A percentile compares a stretch with the other conserved stretches of the same genome.
These are phyloP conservation scores for Limnephilus rhombicus DNA, from an alignment of 2,888 invertebrate species.

Conservation along the genomic window DNA sequence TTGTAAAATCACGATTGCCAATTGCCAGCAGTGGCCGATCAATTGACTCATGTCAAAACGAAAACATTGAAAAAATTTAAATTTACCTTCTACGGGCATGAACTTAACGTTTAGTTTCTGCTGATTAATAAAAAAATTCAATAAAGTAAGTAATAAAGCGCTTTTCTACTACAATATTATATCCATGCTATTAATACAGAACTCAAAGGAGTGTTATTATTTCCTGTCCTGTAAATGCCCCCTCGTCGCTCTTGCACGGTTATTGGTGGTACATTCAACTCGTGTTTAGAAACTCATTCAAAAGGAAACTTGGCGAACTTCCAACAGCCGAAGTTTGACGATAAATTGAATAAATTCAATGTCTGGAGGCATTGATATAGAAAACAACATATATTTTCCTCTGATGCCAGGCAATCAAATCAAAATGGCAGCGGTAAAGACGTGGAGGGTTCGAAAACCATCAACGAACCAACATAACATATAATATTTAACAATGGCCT, in stretches of 20 bases:
- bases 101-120: no score
- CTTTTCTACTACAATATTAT: background rate
- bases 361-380: background rate
- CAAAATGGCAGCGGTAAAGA: background rate
- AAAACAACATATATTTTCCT: conserved; percentile 1
- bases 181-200: background rate
- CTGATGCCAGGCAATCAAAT: background rate
- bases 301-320: conserved; percentile 1
- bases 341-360: conserved; percentile 1
- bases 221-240: background rate
- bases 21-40: no score
- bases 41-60: no score
- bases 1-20: no score
- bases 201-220: background rate
- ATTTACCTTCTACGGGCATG: no score
- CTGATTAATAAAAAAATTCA: no score
- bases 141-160: no score
- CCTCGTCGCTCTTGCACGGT: background rate
- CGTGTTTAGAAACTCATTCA: background rate
- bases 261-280: background rate
- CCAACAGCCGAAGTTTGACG: background rate
- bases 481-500: background rate
- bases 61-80: no score
- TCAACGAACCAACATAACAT: background rate
- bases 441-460: background rate